phyloP scores from a whole-genome alignment of 1,140 invertebrate genomes.

The Asobara japonica region DNA sequence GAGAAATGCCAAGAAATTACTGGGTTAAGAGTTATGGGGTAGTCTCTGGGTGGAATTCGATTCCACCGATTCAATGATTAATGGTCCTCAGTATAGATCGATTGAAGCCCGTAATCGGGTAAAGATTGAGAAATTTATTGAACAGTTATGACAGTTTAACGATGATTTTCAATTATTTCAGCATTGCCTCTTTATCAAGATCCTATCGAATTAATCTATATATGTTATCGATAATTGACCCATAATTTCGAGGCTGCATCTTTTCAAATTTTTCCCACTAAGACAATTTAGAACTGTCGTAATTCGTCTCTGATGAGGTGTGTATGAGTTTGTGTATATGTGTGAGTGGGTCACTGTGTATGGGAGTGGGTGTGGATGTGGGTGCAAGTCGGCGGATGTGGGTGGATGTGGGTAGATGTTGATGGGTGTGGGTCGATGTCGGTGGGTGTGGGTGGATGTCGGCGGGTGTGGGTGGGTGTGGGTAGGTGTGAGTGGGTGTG shows the following conservation, averaged over 20 bases:
- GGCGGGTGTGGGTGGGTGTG: no score
- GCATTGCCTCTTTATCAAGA: background rate
- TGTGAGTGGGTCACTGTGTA: no score
- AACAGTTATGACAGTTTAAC: background rate
- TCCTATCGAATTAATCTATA: background rate
- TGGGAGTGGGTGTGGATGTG: no score
- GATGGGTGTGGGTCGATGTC: no score
- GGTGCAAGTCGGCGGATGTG: no score
- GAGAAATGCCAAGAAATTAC: constrained; percentile 6
- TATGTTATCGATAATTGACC: background rate
- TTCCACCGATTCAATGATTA: constrained; percentile 11
- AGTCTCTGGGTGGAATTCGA: background rate
- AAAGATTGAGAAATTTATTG: background rate
- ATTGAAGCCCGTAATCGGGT: background rate
- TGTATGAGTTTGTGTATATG: no score
- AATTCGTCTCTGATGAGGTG: no score
- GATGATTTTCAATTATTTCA: background rate
- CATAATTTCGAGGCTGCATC: background rate
- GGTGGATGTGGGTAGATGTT: no score
- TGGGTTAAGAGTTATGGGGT: constrained; percentile 1
- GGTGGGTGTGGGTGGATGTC: no score
- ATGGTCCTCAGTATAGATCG: background rate
- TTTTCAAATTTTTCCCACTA: no score
- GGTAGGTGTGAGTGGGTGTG: no score
- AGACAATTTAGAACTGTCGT: no score